Evolutionary conservation across 2,888 invertebrate genomes (phyloP), one percentile per base, ranked within the genome.

Genomic region (Philopedon plagiatum): DNA sequence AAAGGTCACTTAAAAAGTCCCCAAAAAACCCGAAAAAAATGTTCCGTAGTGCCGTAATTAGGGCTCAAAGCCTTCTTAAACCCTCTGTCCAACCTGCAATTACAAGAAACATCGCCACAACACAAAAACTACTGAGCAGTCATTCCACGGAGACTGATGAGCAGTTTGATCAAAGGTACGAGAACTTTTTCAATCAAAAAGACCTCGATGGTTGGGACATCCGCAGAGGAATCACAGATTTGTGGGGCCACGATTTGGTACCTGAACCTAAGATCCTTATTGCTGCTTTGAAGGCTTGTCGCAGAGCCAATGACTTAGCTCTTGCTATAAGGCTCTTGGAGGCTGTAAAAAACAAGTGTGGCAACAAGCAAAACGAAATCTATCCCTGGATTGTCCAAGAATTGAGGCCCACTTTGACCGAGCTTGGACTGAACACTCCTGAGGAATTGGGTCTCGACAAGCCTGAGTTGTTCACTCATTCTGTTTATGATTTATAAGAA

Each of bases 401-500:
- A 89, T 93, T 99, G 79, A 90, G 90, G 81, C 98, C 99, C 32
- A 96, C 97, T 1, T 89, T 99, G 71, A 91, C 91, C 44, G 98
- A 99, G 87, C 88, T 99, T 71, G 99, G 99, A 54, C 92, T 99
- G 78, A 92, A 91, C 65, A 97, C 98, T 29, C 95, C 94, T 0
- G 98, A 98, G 85, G 96, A 99, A 84, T 89, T 99, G 81, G 98
- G 98, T 74, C 98, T 96, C 82, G 98, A 98, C 86, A 94, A 97
- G 87, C 99, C 99, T 69, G 98, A 99, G 87, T 87, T 99, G 85
- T 96, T 94, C 74, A 88, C 96, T 77, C 86, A 91, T 80, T 90
- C 89, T 81, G 92, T 94, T 68, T 93, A 90, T 82, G 91, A 94
- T 71, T 89, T 54, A 29, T 54, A 54, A 29, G 29, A 92, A 81